These are phyloP conservation scores for Scaptomyza parva DNA, from an alignment of 2,888 invertebrate genomes.

Conservation along the genomic window DNA sequence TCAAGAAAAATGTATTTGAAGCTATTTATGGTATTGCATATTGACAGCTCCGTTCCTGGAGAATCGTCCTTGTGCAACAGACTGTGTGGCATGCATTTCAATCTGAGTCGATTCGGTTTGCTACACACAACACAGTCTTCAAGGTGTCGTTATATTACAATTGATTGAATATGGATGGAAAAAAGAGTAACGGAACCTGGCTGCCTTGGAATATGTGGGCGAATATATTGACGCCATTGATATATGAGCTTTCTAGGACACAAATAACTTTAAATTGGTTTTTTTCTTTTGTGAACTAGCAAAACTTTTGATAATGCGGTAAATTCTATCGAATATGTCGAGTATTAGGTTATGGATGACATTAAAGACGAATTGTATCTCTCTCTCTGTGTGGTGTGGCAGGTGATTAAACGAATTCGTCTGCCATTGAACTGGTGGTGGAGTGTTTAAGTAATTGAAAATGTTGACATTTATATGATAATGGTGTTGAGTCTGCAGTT, in stretches of 20 bases:
- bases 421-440: background rate
- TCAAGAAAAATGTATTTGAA: slow-evolving; percentile 22
- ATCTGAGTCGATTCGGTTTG: slow-evolving; percentile 2
- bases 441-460: slow-evolving; percentile 54
- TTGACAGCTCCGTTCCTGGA: slow-evolving; percentile 25
- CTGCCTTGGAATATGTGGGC: slow-evolving; percentile 3
- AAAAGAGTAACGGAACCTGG: slow-evolving; percentile 6
- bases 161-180: slow-evolving; percentile 36
- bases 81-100: slow-evolving; percentile 30
- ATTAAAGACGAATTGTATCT: too few species aligned
- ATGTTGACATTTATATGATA: slow-evolving; percentile 6
- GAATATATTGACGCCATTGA: slow-evolving; percentile 22
- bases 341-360: background rate
- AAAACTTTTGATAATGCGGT: background rate
- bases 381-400: too few species aligned
- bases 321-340: background rate
- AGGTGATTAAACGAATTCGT: slow-evolving; percentile 20
- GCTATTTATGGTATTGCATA: slow-evolving; percentile 27
- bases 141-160: background rate
- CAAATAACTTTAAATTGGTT: slow-evolving; percentile 2
- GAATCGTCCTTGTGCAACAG: background rate
- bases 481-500: slow-evolving; percentile 5
- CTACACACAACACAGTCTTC: slow-evolving; percentile 1
- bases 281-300: background rate
- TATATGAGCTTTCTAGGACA: slow-evolving; percentile 31